Percentiles rank a stretch among this genome's conserved stretches.
phyloP scores from a whole-genome alignment of 2,113 vertebrate genomes.

The Empidonax traillii region DNA sequence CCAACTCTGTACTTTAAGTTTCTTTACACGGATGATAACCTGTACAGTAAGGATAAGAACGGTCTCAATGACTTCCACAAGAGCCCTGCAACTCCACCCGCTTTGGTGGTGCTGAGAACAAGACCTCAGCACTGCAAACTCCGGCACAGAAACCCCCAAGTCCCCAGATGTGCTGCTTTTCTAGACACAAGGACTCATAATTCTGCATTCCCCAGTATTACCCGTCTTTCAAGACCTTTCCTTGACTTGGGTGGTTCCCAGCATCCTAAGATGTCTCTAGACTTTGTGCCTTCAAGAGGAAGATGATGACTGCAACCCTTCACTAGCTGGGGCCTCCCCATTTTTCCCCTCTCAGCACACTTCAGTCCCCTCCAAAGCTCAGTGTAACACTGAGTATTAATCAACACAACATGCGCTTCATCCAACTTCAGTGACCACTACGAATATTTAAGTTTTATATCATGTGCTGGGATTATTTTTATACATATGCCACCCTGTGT shows the following conservation, averaged over 20 bases:
- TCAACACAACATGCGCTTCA: slow-evolving; percentile 19
- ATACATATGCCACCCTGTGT: slow-evolving; percentile 16
- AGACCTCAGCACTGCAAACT: not conserved
- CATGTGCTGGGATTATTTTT: slow-evolving; percentile 49
- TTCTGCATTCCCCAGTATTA: not conserved
- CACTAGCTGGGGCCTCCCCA: not conserved
- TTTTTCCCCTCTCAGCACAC: not conserved
- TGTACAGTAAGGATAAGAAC: not conserved
- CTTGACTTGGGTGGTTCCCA: not conserved
- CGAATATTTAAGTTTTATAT: slow-evolving; percentile 1
- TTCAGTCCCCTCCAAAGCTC: not conserved
- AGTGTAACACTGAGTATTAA: slow-evolving; percentile 9
- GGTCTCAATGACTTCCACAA: not conserved
- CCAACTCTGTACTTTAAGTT: not conserved
- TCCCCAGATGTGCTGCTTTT: not conserved
- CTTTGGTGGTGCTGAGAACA: rapidly evolving
- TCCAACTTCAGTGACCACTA: not conserved
- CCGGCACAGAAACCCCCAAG: not conserved
- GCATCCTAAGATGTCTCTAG: not conserved
- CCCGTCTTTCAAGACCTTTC: not conserved
- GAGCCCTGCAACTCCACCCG: not conserved
- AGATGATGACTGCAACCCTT: not conserved
- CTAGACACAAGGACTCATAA: not conserved
- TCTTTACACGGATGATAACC: not conserved
- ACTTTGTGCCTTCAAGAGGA: not conserved